Base-by-base conservation (phyloP, 1,140 invertebrate species). In the Mactra quadrangularis region DNA sequence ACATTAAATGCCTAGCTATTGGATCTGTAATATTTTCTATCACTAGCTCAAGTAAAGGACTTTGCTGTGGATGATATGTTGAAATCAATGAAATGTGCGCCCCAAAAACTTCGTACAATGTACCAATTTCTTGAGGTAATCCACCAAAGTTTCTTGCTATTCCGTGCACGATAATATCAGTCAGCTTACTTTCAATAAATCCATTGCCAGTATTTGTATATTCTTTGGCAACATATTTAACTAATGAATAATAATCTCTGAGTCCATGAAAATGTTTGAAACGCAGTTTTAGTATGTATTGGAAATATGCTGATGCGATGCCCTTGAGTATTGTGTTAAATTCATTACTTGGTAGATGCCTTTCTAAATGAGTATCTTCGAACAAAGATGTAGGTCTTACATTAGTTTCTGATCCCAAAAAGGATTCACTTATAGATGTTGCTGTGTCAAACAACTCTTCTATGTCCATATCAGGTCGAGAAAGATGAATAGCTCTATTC, bases 211-310 rank as follows among this genome's bases (percentile, higher is more conserved):
- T 33, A 19, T 62, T 33, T 17, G 55, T 35, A 15, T 62, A 74
- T 41, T 77, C 53, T 53, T 60, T 76, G 2, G 81, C 76, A 25
- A 89, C 74, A 70, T 88, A 88, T 85, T 90, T 90, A 13, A 88
- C 87, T 22, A 90, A 57, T 13, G 89, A 87, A 57, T 90, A 90
- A 57, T 83, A 90, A 38, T 90, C 89, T 45, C 89, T 72, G 3
- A 90, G 75, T 6, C 89, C 89, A 85, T 90, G 89, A 62, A 89
- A 90, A 68, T 90, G 87, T 59, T 81, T 64, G 41, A 88, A 87
- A n/a, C 60, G 59, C 59, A 88, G 86, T 19, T 85, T 27, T 38
- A 50, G n/a, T 17, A 38, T 70, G 72, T 89, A 88, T 19, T 55
- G 50, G 27, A 13, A 59, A 72, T 88, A 90, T 25, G 85, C 85